Conservation (phyloP, 2,888 invertebrate genomes). For the Orthosia gothica region DNA sequence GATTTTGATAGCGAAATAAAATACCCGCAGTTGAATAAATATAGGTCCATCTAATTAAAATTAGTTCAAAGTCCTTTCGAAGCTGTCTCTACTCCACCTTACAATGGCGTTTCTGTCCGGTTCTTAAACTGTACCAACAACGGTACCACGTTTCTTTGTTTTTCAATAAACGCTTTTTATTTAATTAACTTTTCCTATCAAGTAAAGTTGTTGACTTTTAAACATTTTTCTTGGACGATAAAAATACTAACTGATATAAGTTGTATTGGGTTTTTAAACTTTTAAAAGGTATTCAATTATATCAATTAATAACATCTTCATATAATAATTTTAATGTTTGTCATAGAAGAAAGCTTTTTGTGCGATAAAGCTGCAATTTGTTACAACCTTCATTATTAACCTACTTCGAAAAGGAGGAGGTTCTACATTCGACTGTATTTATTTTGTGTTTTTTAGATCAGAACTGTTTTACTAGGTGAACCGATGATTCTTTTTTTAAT, state of each 20-base stretch:
- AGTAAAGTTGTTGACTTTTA: slow-evolving; percentile 28
- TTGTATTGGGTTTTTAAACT: neutral
- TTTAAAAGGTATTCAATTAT: neutral
- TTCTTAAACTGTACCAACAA: slow-evolving; percentile 28
- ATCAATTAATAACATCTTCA: neutral
- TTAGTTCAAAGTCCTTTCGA: neutral
- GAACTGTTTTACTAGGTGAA: too few relatives aligned
- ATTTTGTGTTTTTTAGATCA: too few relatives aligned
- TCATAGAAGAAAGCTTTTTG: neutral
- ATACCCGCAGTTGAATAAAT: neutral
- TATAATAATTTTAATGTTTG: neutral
- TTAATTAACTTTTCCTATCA: slow-evolving; percentile 41
- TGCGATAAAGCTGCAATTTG: neutral
- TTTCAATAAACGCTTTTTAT: slow-evolving; percentile 42
- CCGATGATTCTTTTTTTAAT: too few relatives aligned
- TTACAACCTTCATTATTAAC: neutral
- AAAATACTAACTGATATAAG: neutral
- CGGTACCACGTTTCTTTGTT: slow-evolving; percentile 29
- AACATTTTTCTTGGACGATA: neutral
- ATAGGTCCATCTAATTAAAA: neutral
- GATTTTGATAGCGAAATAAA: neutral
- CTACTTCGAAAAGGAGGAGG: too few relatives aligned
- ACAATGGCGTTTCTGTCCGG: slow-evolving; percentile 17
- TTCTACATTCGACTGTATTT: too few relatives aligned
- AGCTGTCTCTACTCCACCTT: neutral